Evolutionary conservation across 2,113 vertebrate species (phyloP).

Genomic region (Podarcis muralis): DNA sequence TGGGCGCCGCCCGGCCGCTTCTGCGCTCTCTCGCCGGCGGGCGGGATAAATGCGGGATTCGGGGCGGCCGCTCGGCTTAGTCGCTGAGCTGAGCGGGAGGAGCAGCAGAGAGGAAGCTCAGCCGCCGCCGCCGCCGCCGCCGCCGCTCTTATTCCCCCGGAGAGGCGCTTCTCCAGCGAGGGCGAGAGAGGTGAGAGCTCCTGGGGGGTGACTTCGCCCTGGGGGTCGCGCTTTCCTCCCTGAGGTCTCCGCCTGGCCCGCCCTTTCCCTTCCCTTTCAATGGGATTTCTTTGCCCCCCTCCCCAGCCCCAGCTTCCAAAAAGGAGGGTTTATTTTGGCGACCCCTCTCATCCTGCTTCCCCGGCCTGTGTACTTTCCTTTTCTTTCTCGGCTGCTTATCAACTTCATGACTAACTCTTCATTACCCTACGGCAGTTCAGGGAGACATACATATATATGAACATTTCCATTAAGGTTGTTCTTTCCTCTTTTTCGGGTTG

Average conservation of each 20-base stretch:
- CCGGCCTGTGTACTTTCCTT: background rate
- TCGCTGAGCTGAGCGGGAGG: background rate
- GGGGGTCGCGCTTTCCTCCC: background rate
- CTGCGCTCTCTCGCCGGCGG: background rate
- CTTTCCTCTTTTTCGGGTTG: background rate
- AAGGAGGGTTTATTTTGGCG: background rate
- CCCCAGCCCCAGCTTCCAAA: too few species aligned
- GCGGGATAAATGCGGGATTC: constrained; percentile 12
- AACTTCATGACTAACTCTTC: background rate
- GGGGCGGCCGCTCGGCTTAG: background rate
- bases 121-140: background rate
- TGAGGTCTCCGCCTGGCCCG: background rate
- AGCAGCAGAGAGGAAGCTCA: background rate
- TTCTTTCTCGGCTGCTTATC: background rate
- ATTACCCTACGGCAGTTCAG: background rate
- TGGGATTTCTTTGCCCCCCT: background rate
- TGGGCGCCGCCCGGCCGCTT: background rate
- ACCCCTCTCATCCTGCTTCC: background rate
- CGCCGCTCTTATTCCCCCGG: background rate
- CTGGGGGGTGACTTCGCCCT: background rate
- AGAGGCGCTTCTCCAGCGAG: background rate
- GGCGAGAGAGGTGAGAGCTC: background rate
- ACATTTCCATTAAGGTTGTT: background rate
- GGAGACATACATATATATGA: too few species aligned
- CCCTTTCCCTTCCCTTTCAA: background rate